Conservation (phyloP, 1,140 invertebrate species). For the Cydia amplana region DNA sequence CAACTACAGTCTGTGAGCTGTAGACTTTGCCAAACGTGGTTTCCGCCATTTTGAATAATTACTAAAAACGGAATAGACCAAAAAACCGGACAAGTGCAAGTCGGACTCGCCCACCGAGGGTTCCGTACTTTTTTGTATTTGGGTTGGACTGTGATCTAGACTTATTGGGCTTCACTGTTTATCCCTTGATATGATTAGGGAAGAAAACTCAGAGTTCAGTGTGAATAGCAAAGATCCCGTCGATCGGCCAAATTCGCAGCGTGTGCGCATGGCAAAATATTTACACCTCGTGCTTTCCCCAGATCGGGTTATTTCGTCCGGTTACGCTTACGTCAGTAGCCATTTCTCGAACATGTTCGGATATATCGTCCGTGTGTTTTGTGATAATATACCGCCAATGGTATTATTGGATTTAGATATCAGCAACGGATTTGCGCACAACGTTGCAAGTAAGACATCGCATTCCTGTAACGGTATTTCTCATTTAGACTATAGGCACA, state of each 20-base stretch:
- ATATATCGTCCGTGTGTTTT: neutral
- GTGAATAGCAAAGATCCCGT: neutral
- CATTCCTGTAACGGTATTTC: no score
- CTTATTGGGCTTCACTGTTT: no score
- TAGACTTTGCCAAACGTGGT: no score
- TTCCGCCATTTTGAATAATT: no score
- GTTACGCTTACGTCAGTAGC: slow-evolving; percentile 6
- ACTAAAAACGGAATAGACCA: no score
- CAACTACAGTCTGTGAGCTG: no score
- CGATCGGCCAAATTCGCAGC: neutral
- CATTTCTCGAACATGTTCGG: slow-evolving; percentile 1
- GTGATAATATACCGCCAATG: neutral
- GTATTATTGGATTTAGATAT: neutral
- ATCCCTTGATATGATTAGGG: no score
- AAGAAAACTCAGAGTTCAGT: neutral
- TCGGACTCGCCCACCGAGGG: no score
- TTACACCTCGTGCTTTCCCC: neutral
- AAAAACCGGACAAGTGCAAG: no score
- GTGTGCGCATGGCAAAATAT: slow-evolving; percentile 2
- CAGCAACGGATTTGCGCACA: neutral
- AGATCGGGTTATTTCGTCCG: neutral
- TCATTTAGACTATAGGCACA: no score
- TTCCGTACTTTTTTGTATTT: no score
- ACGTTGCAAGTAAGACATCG: neutral
- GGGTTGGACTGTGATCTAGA: no score